phyloP scores from a whole-genome alignment of 2,113 vertebrate genomes.

The Dasyurus viverrinus region DNA sequence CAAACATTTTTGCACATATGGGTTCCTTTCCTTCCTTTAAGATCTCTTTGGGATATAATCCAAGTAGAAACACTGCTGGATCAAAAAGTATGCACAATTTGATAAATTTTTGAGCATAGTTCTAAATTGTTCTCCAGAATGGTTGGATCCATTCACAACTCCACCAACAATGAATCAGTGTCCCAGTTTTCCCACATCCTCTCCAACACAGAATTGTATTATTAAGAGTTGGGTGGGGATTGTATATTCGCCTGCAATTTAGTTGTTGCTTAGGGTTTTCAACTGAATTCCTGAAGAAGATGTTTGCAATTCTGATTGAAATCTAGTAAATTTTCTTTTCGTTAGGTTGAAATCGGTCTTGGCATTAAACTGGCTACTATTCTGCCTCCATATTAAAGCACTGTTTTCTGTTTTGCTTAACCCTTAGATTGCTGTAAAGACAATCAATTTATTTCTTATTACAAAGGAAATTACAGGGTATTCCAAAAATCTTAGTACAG shows the following conservation, averaged over 20 bases:
- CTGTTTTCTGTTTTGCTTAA: neutral
- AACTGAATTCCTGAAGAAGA: neutral
- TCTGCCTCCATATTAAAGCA: neutral
- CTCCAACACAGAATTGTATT: neutral
- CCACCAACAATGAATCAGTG: no score
- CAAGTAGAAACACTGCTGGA: no score
- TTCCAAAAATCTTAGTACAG: neutral
- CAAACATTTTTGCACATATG: no score
- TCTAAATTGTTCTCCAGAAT: no score
- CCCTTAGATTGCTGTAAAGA: neutral
- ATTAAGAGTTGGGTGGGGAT: neutral
- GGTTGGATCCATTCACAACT: no score
- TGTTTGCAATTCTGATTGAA: neutral
- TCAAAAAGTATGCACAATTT: no score
- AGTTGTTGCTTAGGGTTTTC: neutral
- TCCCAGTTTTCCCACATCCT: no score
- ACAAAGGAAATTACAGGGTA: neutral
- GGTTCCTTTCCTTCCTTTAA: no score
- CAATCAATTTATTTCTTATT: neutral
- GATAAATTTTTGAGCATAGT: no score
- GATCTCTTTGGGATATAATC: no score
- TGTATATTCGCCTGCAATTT: neutral
- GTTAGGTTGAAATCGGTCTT: neutral
- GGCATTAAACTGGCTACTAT: neutral
- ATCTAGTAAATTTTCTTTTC: neutral